These are phyloP conservation scores for Noctua janthina DNA, from an alignment of 2,888 invertebrate genomes.

Conservation along the genomic window DNA sequence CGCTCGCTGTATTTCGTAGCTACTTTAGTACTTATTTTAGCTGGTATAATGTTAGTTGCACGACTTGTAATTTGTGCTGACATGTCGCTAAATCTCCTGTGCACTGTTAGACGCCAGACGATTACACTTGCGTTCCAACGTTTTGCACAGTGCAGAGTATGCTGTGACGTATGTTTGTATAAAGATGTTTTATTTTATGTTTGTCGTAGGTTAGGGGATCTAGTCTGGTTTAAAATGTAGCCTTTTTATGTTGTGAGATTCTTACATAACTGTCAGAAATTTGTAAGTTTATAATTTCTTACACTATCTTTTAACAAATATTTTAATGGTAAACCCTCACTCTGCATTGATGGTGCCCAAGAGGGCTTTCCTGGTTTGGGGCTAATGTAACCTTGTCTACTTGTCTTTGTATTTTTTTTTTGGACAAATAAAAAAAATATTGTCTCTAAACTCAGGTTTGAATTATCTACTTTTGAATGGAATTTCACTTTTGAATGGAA, in stretches of 20 bases:
- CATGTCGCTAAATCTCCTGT: constrained; percentile 62
- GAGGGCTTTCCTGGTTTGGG: neutral
- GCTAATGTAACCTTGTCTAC: neutral
- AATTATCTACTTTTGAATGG: neutral
- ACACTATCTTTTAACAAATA: neutral
- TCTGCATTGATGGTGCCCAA: neutral
- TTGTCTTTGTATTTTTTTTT: neutral
- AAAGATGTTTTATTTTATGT: constrained; percentile 69
- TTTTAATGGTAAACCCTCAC: neutral
- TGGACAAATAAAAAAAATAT: neutral
- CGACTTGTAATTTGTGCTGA: constrained; percentile 65
- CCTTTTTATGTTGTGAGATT: constrained; percentile 15
- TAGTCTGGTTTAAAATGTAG: constrained; percentile 24
- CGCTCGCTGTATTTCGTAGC: constrained; percentile 50
- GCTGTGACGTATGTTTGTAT: constrained; percentile 59
- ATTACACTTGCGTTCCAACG: constrained; percentile 46
- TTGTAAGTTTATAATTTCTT: neutral
- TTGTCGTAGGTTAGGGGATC: constrained; percentile 37
- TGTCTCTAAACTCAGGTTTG: neutral
- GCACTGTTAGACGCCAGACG: constrained; percentile 53
- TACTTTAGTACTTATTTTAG: constrained; percentile 62
- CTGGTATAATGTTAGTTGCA: constrained; percentile 61
- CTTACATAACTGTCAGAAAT: neutral
- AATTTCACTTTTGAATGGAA: neutral
- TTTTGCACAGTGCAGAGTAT: constrained; percentile 34